A percentile compares a stretch with the other conserved stretches of the same genome.
phyloP scores from a whole-genome alignment of 2,888 invertebrate genomes.

The Odontomyia ornata region DNA sequence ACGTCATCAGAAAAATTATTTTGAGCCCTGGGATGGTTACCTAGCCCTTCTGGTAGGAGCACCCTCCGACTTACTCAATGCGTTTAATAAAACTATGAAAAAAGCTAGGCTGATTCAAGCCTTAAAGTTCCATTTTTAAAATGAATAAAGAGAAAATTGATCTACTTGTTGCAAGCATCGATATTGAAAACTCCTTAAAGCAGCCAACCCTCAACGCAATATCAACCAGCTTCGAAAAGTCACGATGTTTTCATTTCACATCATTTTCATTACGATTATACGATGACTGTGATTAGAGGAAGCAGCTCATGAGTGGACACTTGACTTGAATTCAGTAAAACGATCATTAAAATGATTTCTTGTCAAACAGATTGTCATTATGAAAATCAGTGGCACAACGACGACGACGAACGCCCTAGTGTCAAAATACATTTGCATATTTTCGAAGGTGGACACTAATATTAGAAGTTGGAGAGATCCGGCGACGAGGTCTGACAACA shows the following conservation, averaged over 20 bases:
- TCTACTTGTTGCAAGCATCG: too few species aligned
- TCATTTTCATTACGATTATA: slow-evolving; percentile 18
- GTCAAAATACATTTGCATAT: slow-evolving; percentile 49
- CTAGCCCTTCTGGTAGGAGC: too few species aligned
- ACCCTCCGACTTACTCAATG: too few species aligned
- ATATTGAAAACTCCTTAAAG: not conserved
- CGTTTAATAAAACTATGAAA: too few species aligned
- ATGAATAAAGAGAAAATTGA: too few species aligned
- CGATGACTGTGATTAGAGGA: slow-evolving; percentile 19
- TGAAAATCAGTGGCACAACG: slow-evolving; percentile 44
- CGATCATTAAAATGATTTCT: slow-evolving; percentile 34
- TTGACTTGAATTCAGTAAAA: slow-evolving; percentile 20
- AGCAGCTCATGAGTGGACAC: slow-evolving; percentile 23
- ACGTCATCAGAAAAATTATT: too few species aligned
- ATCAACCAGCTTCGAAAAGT: not conserved
- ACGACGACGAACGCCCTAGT: slow-evolving; percentile 42
- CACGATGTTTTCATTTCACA: slow-evolving; percentile 16
- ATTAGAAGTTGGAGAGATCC: slow-evolving; percentile 42
- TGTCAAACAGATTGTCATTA: slow-evolving; percentile 43
- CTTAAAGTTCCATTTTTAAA: too few species aligned
- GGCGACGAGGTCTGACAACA: not conserved
- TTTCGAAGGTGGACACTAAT: slow-evolving; percentile 43
- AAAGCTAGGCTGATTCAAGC: too few species aligned
- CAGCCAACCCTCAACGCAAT: not conserved
- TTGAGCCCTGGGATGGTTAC: too few species aligned